Evolutionary conservation across 2,113 vertebrate genomes (phyloP), one percentile per base, ranked within the genome.

Genomic region (Alosa alosa): DNA sequence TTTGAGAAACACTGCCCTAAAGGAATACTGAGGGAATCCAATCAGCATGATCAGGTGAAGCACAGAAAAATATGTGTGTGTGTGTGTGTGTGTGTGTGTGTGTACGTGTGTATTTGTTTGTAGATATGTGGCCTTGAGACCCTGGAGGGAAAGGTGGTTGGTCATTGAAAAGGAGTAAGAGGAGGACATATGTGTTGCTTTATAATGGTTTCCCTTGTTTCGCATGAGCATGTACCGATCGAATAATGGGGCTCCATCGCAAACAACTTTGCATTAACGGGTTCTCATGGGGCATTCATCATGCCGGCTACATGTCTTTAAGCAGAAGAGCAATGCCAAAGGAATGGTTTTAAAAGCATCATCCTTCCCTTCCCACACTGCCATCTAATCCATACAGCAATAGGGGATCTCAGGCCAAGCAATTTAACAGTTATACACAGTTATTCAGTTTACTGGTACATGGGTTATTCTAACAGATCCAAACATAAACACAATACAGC

Each of bases 11-110:
- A 31, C 31, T 55, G 86, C 84, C 87, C 88, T 84, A 52, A 84
- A 84, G 85, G 52, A 85, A 52, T 81, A 86, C 60, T 82, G 84
- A 86, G 82, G n/a, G 72, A 57, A 50, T 57, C 81, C 20, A 52
- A 82, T 89, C 83, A 86, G 81, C 85, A 57, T n/a, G 57, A 81
- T 15, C 39, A 81, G 18, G 49, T 60, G 25, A 84, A 82, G 15
- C 52, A 18, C 31, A 39, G 25, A 31, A 11, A 2, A 72, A 72
- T 72, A 72, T 10, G 57, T 31, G 31, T 31, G 31, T 31, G 31
- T 31, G 31, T 44, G 39, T 72, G 83, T 84, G 60, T 85, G 44
- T 36, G 82, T 88, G 82, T 31, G 31, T 50, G 82, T 5, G 52
- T 55, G 31, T 25, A 8, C 5, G 83, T 52, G 85, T 88, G 55